These are phyloP conservation scores for Halcyon malimbica DNA, from an alignment of 2,113 vertebrate genomes.

Conservation along the genomic window DNA sequence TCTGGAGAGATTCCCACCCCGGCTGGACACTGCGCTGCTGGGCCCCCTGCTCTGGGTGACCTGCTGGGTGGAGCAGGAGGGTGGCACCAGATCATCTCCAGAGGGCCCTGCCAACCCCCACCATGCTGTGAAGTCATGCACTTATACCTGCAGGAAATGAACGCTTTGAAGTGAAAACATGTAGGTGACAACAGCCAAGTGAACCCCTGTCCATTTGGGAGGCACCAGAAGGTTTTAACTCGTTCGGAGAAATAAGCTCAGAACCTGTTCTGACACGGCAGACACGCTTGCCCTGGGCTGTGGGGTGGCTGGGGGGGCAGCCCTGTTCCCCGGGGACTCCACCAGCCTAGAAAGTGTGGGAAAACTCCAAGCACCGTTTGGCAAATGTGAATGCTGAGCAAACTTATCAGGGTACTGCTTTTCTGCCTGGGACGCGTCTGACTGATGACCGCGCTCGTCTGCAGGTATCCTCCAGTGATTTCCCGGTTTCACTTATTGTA, in stretches of 20 bases:
- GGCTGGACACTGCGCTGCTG: too few relatives aligned
- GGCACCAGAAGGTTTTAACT: neutral
- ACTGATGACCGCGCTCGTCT: neutral
- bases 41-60: too few relatives aligned
- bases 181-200: neutral
- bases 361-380: neutral
- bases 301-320: neutral
- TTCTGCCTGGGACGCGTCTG: neutral
- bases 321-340: neutral
- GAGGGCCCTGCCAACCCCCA: neutral
- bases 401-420: neutral
- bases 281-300: fast-evolving
- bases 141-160: neutral
- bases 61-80: neutral
- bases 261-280: neutral
- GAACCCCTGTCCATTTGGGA: neutral
- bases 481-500: neutral
- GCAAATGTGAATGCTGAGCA: neutral
- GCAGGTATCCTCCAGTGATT: neutral
- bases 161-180: neutral
- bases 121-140: neutral
- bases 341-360: fast-evolving
- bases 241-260: neutral
- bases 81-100: neutral
- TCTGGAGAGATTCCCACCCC: too few relatives aligned